These are phyloP conservation scores for Rostratula benghalensis DNA, from an alignment of 2,113 vertebrate genomes.

Conservation along the genomic window DNA sequence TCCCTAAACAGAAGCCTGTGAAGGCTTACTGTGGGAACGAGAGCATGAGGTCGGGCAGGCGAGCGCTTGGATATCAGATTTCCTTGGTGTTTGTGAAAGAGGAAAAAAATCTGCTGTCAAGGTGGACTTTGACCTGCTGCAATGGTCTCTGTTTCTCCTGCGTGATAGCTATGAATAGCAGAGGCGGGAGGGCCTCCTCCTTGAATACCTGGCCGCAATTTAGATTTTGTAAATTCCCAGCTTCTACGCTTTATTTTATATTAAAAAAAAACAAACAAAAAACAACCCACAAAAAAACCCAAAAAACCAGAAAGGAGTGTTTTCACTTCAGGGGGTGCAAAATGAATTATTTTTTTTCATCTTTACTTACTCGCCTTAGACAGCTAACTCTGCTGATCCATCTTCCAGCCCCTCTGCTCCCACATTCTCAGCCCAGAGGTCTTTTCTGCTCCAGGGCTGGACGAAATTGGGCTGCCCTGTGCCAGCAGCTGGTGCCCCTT, in stretches of 20 bases:
- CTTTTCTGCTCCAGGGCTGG: background rate
- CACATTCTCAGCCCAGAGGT: background rate
- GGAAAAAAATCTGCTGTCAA: background rate
- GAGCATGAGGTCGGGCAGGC: background rate
- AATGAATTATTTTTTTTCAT: background rate
- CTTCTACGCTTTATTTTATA: background rate
- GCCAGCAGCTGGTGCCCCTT: background rate
- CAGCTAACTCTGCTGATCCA: background rate
- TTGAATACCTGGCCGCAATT: background rate
- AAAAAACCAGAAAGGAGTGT: background rate
- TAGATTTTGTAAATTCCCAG: background rate
- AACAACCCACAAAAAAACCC: background rate
- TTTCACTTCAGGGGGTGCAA: background rate
- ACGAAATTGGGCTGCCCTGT: accelerated
- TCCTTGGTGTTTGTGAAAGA: background rate
- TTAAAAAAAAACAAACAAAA: background rate
- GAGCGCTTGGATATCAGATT: accelerated
- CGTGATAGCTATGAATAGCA: background rate
- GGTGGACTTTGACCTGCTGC: background rate
- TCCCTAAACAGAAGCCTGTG: background rate
- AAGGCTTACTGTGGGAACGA: accelerated
- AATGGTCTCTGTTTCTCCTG: background rate
- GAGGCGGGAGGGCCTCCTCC: background rate
- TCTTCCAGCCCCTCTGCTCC: background rate
- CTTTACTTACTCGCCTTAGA: background rate